phyloP scores from a whole-genome alignment of 2,888 invertebrate genomes.

The Eilema caniola region DNA sequence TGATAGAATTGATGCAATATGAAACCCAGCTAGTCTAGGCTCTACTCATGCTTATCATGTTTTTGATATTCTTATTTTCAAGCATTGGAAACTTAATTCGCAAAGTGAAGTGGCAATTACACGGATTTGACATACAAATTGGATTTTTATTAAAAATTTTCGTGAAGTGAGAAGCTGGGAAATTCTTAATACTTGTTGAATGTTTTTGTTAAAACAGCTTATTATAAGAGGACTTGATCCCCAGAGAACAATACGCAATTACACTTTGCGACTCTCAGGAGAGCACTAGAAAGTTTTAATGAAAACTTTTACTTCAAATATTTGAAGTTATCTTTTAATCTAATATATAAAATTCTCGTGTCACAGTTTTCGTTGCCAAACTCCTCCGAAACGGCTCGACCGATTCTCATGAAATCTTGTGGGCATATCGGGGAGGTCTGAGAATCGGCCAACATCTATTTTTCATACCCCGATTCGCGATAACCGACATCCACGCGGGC shows the following conservation, averaged over 20 bases:
- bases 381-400: too few relatives aligned
- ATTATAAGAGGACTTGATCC: background rate
- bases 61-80: background rate
- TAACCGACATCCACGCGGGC: too few relatives aligned
- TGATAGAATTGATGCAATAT: too few relatives aligned
- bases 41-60: background rate
- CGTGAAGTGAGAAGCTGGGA: background rate
- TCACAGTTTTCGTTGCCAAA: too few relatives aligned
- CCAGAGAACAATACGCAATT: background rate
- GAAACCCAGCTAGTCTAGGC: background rate
- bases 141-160: slow-evolving; percentile 21
- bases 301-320: slow-evolving; percentile 3
- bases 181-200: background rate
- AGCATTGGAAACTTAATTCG: slow-evolving; percentile 9
- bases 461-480: too few relatives aligned
- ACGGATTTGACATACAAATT: slow-evolving; percentile 28
- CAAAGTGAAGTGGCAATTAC: slow-evolving; percentile 22
- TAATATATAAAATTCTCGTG: too few relatives aligned
- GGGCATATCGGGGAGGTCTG: too few relatives aligned
- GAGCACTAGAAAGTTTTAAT: background rate
- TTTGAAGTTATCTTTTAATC: background rate
- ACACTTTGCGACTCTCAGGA: background rate
- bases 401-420: too few relatives aligned
- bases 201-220: background rate
- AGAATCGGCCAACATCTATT: too few relatives aligned